Evolutionary conservation across 1,140 invertebrate species (phyloP).

Genomic region (Diabrotica virgifera): DNA sequence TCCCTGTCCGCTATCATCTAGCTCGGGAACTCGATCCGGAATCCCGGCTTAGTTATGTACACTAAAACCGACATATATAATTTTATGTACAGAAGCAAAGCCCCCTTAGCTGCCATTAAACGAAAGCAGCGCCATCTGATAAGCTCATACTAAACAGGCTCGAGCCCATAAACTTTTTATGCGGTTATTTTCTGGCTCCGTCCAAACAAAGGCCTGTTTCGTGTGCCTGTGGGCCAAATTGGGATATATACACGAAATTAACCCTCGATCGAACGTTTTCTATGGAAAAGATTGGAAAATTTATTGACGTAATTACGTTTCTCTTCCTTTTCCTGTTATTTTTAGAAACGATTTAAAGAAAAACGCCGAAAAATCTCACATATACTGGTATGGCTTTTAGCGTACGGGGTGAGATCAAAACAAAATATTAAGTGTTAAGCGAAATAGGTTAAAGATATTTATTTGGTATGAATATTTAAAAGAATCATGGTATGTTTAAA

Average conservation of each 20-base stretch:
- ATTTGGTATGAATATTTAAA: too few species aligned
- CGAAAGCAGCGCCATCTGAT: neutral
- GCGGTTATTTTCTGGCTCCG: neutral
- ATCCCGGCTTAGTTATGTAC: neutral
- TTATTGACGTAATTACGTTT: conserved; percentile 1
- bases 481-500: too few species aligned
- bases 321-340: neutral
- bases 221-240: neutral
- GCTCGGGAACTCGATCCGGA: neutral
- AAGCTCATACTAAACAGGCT: conserved; percentile 2
- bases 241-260: conserved; percentile 2
- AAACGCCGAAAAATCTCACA: too few species aligned
- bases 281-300: neutral
- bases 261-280: neutral
- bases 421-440: too few species aligned
- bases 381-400: too few species aligned
- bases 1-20: too few species aligned
- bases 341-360: too few species aligned
- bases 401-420: too few species aligned
- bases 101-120: neutral
- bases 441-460: too few species aligned
- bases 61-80: conserved; percentile 1
- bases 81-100: conserved; percentile 2
- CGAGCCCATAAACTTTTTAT: conserved; percentile 2
- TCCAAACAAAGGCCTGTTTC: conserved; percentile 1